These are phyloP conservation scores for Vulpes lagopus DNA, from an alignment of 2,113 vertebrate genomes.

Conservation along the genomic window DNA sequence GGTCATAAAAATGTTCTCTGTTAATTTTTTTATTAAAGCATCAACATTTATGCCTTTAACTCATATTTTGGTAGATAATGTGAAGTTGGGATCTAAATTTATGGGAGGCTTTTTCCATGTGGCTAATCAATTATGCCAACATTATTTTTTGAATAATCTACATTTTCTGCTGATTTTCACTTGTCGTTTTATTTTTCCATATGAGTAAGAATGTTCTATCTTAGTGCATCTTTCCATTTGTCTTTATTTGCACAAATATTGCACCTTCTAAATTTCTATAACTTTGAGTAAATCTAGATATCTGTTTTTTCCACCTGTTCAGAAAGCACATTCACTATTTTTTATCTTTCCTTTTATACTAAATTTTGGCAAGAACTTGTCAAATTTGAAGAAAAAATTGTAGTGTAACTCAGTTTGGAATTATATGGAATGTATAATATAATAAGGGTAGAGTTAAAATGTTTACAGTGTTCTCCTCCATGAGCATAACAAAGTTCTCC, in stretches of 20 bases:
- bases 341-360: background rate
- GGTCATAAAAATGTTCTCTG: background rate
- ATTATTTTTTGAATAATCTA: background rate
- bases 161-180: background rate
- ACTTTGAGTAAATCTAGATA: background rate
- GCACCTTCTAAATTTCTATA: background rate
- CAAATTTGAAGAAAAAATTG: background rate
- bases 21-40: background rate
- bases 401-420: background rate
- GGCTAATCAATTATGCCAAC: background rate
- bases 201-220: background rate
- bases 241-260: background rate
- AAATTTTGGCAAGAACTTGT: background rate
- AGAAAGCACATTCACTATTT: background rate
- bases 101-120: background rate
- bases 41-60: background rate
- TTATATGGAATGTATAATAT: background rate
- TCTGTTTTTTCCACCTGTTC: background rate
- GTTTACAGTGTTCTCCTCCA: background rate
- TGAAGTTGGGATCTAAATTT: background rate
- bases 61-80: background rate
- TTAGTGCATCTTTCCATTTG: background rate
- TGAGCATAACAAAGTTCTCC: background rate
- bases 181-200: background rate
- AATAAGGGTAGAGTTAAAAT: background rate